Evolutionary conservation across 2,113 vertebrate genomes (phyloP), one percentile per base, ranked within the genome.

Genomic region (Pagrus major): DNA sequence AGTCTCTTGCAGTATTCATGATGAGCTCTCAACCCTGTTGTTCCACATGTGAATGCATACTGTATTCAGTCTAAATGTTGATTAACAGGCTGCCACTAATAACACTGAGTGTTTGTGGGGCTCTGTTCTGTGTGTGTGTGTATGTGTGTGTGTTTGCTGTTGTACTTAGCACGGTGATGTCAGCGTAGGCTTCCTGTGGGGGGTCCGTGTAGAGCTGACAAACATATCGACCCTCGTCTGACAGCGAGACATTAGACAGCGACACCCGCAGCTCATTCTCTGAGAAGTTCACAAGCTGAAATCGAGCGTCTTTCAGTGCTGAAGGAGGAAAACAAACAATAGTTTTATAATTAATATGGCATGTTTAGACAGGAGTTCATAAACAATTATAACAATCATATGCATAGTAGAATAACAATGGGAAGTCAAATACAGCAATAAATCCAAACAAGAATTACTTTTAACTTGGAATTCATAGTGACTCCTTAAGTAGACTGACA

Each of bases 271-370:
- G 96, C 93, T 99, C 98, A 18, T 97, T 99, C 95, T 97, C 98
- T 18, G 98, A 98, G 95, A 99, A 99, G 96, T 99, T 99, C 92
- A 99, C 97, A 94, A 99, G 93, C 96, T 99, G 98, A 90, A 99
- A 99, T 78, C 98, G 96, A 88, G 96, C 96, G 93, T 99, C 98
- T 93, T 99, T 99, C 90, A 99, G 90, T 1, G 98, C 98, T 99
- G 96, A 44, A 42, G 42, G 67, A 74, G 61, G 71, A 52, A 76
- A 70, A 81, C 14, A 80, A 3, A 63, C 4, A 2, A 0, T 1
- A 23, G 1, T 14, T 4, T 49, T 16, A 29, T 23, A 1, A 46
- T 49, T 71, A 25, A 41, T 14, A 6, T 42, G 31, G 4, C 18
- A 52, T 11, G 33, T 33, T 1, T 7, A 35, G 0, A 33, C 16